Base-by-base conservation (phyloP, 2,888 invertebrate genomes). In the Cosmopolites sordidus region DNA sequence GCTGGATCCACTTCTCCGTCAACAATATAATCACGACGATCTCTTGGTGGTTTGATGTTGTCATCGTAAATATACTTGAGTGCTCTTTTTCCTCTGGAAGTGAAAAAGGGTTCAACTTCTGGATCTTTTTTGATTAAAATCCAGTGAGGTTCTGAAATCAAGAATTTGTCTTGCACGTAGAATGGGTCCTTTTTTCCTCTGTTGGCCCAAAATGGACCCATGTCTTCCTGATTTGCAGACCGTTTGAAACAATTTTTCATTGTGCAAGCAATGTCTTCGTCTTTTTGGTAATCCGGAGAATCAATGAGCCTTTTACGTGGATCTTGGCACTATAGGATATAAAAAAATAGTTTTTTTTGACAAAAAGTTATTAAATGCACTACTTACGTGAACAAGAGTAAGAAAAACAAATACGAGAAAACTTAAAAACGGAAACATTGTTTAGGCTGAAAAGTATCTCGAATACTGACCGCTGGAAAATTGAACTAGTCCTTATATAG, bases 71-170 rank as follows among this genome's bases (percentile, higher is more conserved):
- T 16, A 29, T 33, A 68, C 60, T 71, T 73, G 51, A 76, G 75
- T 74, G 29, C 77, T 75, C 66, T 68, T 59, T 70, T 69, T 9
- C 72, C 73, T 49, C 71, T 62, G 2, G 71, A 69, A n/a, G 67
- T 63, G 52, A 69, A 72, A 58, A 69, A 72, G 1, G 71, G 71
- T 56, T 68, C 65, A 29, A 33, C 58, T 60, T 61, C 37, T 54
- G 55, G 29, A 53, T 73, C 74, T 59, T 76, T 74, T 48, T 76
- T 76, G 2, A 80, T 73, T 49, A 79, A 58, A 60, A 81, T 73
- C 68, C 76, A 82, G 53, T 72, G 73, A 0, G 82, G 82, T 64
- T 81, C 77, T 16, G 81, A 78, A 1, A 75, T 81, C 58, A 69
- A 79, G 30, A 81, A 72, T 60, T 71, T 72, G 38, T 74, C 75